phyloP scores from a whole-genome alignment of 2,113 vertebrate genomes.

The Narcine bancroftii region DNA sequence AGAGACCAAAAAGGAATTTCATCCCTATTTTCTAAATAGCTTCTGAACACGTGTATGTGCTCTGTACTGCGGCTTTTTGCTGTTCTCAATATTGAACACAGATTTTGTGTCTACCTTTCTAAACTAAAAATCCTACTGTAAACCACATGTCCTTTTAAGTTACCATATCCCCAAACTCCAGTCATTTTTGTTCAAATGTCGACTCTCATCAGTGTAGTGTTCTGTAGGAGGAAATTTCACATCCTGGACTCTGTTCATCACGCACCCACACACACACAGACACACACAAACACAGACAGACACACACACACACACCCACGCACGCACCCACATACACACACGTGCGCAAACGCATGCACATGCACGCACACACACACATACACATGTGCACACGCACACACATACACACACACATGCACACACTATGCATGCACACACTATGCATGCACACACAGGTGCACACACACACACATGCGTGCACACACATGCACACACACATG shows the following conservation, averaged over 20 bases:
- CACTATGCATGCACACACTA: no score
- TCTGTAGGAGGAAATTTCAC: slow-evolving; percentile 51
- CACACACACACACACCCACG: no score
- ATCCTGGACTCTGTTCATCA: slow-evolving; percentile 41
- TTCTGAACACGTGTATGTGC: not conserved
- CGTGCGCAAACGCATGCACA: no score
- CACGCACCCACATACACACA: no score
- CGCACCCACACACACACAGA: slow-evolving; percentile 37
- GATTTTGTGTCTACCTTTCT: slow-evolving; percentile 15
- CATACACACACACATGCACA: no score
- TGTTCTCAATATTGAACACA: not conserved
- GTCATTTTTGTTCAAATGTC: not conserved
- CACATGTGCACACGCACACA: no score
- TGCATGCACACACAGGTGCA: no score
- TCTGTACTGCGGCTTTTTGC: not conserved
- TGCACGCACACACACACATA: no score
- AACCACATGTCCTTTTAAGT: not conserved
- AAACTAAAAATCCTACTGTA: slow-evolving; percentile 12
- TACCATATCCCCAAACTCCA: not conserved
- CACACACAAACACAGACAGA: no score
- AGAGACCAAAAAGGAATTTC: no score
- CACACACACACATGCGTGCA: no score
- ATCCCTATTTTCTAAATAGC: slow-evolving; percentile 14
- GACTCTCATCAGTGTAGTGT: not conserved
- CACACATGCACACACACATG: no score